Conservation (phyloP, 2,113 vertebrate species). For the Paratilapia polleni region DNA sequence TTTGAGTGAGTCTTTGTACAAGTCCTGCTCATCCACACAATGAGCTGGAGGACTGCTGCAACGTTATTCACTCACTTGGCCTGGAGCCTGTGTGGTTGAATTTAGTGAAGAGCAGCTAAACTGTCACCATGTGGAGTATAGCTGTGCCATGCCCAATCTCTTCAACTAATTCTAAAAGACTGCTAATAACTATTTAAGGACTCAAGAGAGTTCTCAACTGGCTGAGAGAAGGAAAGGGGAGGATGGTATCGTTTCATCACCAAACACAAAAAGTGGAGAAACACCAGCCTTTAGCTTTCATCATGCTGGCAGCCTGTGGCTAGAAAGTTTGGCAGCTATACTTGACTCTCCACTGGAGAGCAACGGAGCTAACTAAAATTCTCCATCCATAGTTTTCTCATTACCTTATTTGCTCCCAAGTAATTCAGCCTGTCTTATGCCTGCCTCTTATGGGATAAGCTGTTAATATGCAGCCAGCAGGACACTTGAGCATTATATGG, state of each 20-base stretch:
- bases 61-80: slow-evolving; percentile 43
- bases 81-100: slow-evolving; percentile 1
- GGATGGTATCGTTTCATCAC: slow-evolving; percentile 21
- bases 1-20: slow-evolving; percentile 3
- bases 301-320: slow-evolving; percentile 24
- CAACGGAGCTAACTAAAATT: slow-evolving; percentile 11
- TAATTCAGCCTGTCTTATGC: slow-evolving; percentile 29
- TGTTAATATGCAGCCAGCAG: slow-evolving; percentile 32
- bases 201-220: slow-evolving; percentile 29
- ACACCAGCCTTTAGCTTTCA: slow-evolving; percentile 34
- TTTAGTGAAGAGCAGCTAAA: slow-evolving; percentile 5
- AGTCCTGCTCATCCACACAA: slow-evolving; percentile 9
- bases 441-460: slow-evolving; percentile 44
- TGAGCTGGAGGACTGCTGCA: slow-evolving; percentile 38
- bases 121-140: slow-evolving; percentile 15
- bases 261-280: slow-evolving; percentile 1
- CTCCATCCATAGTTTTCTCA: slow-evolving; percentile 29
- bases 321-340: neutral
- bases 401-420: slow-evolving; percentile 8
- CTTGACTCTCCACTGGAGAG: neutral
- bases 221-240: neutral
- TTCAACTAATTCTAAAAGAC: slow-evolving; percentile 31
- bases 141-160: neutral
- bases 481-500: slow-evolving; percentile 42
- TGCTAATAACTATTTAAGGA: slow-evolving; percentile 54